Evolutionary conservation across 2,113 vertebrate genomes (phyloP).

Genomic region (Cettia cetti): DNA sequence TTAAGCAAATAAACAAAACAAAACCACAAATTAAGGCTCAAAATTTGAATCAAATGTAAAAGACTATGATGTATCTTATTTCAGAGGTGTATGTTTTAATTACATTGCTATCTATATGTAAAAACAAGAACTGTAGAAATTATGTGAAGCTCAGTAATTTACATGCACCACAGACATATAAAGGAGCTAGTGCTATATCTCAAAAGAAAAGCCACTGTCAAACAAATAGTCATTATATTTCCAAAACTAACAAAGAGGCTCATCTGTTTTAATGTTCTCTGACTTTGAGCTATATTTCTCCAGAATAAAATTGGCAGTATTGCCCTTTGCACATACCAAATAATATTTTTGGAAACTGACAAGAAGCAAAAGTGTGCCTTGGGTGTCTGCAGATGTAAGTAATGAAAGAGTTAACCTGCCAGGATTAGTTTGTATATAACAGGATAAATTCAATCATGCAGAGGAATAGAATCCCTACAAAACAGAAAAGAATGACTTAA

Average conservation of each 20-base stretch:
- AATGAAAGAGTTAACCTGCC: neutral
- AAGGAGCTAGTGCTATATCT: neutral
- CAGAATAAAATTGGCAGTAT: neutral
- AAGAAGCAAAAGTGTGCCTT: neutral
- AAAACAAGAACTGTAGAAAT: neutral
- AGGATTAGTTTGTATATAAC: neutral
- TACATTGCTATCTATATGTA: neutral
- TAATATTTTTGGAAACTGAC: neutral
- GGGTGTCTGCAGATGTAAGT: neutral
- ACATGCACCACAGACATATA: neutral
- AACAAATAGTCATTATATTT: neutral
- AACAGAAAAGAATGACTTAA: neutral
- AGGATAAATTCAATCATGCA: neutral
- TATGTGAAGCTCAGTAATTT: neutral
- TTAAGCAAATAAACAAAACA: neutral
- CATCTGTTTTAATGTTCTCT: neutral
- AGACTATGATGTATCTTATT: neutral
- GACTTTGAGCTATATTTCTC: neutral
- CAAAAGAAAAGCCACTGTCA: neutral
- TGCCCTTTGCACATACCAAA: neutral
- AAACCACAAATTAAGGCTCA: neutral
- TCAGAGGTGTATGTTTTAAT: neutral
- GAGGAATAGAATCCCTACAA: neutral
- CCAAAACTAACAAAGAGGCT: neutral
- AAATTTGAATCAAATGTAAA: neutral